Evolutionary conservation across 2,113 vertebrate genomes (phyloP).

Genomic region (Phaethornis superciliosus): DNA sequence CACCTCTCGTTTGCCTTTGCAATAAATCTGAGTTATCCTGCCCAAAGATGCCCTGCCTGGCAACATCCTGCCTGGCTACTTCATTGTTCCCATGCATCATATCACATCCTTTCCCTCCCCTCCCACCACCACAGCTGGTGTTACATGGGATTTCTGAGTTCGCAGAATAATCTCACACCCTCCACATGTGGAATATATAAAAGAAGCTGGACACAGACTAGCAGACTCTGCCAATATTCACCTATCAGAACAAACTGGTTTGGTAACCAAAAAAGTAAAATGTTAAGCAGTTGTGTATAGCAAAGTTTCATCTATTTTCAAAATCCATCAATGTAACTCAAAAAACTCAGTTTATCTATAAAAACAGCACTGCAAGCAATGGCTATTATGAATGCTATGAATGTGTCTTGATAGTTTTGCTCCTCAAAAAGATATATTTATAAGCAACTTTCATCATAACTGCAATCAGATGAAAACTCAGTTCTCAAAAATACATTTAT

Average conservation of each 20-base stretch:
- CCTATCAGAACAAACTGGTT: neutral
- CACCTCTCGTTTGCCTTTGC: too few relatives aligned
- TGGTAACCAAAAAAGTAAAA: neutral
- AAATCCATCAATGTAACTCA: neutral
- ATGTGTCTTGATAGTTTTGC: neutral
- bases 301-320: neutral
- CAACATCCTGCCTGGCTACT: too few relatives aligned
- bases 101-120: neutral
- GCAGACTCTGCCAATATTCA: fast-evolving
- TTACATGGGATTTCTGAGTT: too few relatives aligned
- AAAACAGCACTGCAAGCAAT: neutral
- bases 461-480: neutral
- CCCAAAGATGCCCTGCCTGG: too few relatives aligned
- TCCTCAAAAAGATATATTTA: neutral
- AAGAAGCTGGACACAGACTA: neutral
- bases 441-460: neutral
- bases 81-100: too few relatives aligned
- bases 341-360: neutral
- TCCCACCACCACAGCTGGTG: too few relatives aligned
- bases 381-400: neutral
- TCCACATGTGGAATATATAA: neutral
- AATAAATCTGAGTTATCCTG: too few relatives aligned
- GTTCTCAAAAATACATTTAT: neutral
- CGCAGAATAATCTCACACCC: neutral
- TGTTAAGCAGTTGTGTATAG: neutral